Evolutionary conservation across 2,797 vertebrate species (phyloP), one percentile per base, ranked within the genome.

Genomic region (Mus caroli): DNA sequence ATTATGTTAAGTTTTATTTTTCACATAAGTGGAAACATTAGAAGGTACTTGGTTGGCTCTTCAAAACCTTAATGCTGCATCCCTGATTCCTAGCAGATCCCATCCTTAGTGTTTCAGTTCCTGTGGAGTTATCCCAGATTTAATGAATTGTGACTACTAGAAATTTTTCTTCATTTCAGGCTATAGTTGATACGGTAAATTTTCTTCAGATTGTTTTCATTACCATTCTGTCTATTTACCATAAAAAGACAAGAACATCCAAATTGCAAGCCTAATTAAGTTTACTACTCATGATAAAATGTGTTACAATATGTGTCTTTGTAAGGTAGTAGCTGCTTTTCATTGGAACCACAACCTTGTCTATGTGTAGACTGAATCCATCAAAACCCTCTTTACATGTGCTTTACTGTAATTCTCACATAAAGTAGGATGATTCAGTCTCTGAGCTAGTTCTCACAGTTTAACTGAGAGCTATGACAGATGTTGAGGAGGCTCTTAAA

Each of bases 31-130:
- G 89, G 87, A 91, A 98, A 91, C 85, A 80, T 79, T 97, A 96
- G 82, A 94, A 98, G 67, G 43, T 94, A 69, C 62, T 96, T 96
- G 97, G 89, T 94, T 98, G 97, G 93, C 98, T 98, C 98, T 97
- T 98, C 90, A 97, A 97, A 98, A 95, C 93, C 92, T 94, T 95
- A 96, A 76, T 96, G 93, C 97, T 98, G 0, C 96, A 97, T 97
- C 98, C 97, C 97, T 98, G 94, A 96, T 96, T 98, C 96, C 98
- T 98, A 97, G 97, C 97, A 98, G 95, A 91, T 92, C 91, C 71
- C 97, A 75, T 97, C 97, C 93, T 75, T 84, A 97, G 97, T 98
- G 97, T 97, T 98, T 98, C 79, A 50, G 97, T 98, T 98, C 98
- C 73, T 71, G 94, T 98, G 97, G 94, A 60, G 62, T 96, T 94